phyloP scores from a whole-genome alignment of 2,888 invertebrate species.

The Amaurobius ferox region DNA sequence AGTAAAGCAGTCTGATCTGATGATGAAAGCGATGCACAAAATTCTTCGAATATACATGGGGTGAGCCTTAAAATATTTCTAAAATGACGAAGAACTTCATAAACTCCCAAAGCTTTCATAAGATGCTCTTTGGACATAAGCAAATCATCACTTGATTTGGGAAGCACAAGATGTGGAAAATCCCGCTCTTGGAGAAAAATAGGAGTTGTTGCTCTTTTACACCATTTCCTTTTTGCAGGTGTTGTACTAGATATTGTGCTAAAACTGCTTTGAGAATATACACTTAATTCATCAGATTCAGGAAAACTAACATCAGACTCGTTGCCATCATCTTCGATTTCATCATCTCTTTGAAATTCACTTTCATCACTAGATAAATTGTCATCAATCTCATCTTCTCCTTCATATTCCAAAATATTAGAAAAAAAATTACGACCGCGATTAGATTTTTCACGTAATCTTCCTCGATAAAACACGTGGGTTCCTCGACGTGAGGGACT shows the following conservation, averaged over 20 bases:
- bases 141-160: conserved; percentile 93
- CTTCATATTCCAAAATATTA: conserved; percentile 67
- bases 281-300: conserved; percentile 72
- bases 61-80: conserved; percentile 90
- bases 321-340: conserved; percentile 68
- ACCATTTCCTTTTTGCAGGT: conserved; percentile 75
- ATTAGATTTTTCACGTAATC: conserved; percentile 62
- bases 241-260: conserved; percentile 72
- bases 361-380: conserved; percentile 69
- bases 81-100: conserved; percentile 96
- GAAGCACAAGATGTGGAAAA: conserved; percentile 84
- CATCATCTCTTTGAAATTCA: conserved; percentile 70
- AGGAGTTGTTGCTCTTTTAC: conserved; percentile 76
- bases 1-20: conserved; percentile 95
- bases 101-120: conserved; percentile 90
- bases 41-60: conserved; percentile 96
- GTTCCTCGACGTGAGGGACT: conserved; percentile 65
- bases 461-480: conserved; percentile 64
- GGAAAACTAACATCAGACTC: conserved; percentile 70
- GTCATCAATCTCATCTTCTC: conserved; percentile 65
- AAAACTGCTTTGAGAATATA: conserved; percentile 72
- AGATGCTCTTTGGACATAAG: conserved; percentile 87
- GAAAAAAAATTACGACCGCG: conserved; percentile 64
- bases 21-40: conserved; percentile 93
- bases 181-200: conserved; percentile 82